A percentile compares a stretch with the other conserved stretches of the same genome.
Evolutionary conservation across 2,113 vertebrate species (phyloP).

Genomic region (Setophaga coronata): DNA sequence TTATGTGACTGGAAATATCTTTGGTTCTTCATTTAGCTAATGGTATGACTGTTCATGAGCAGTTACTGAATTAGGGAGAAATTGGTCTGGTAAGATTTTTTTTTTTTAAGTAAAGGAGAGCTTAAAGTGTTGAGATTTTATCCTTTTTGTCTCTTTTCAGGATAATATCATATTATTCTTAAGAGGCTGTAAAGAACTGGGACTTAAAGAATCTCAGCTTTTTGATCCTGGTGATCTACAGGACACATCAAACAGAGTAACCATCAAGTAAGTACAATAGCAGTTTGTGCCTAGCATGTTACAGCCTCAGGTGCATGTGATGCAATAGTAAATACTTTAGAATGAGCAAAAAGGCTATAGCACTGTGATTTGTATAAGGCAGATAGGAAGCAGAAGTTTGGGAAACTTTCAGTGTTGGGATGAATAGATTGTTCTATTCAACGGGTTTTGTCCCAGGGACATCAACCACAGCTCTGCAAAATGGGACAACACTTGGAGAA

Average conservation of each 20-base stretch:
- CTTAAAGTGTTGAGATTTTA: not conserved
- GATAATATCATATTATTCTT: slow-evolving; percentile 95
- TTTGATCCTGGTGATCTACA: slow-evolving; percentile 96
- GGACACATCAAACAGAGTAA: slow-evolving; percentile 83
- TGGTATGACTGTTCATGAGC: not conserved
- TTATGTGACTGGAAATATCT: not conserved
- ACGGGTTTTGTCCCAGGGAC: not conserved
- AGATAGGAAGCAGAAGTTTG: not conserved
- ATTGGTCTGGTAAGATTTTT: not conserved
- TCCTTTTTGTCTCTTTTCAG: slow-evolving; percentile 71
- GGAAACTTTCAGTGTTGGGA: not conserved
- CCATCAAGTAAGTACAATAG: slow-evolving; percentile 85
- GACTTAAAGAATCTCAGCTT: slow-evolving; percentile 95
- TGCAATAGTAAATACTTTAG: not conserved
- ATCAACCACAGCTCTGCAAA: not conserved
- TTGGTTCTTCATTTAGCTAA: not conserved
- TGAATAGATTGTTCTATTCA: not conserved
- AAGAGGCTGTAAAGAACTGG: slow-evolving; percentile 92
- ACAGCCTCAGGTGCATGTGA: not conserved
- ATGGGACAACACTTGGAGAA: not conserved
- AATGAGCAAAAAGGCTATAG: not conserved
- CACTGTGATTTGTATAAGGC: not conserved
- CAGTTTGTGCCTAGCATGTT: not conserved
- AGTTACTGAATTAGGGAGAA: not conserved
- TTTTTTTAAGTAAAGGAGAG: not conserved